Conservation (phyloP, 2,113 vertebrate species). For the Antechinus flavipes region DNA sequence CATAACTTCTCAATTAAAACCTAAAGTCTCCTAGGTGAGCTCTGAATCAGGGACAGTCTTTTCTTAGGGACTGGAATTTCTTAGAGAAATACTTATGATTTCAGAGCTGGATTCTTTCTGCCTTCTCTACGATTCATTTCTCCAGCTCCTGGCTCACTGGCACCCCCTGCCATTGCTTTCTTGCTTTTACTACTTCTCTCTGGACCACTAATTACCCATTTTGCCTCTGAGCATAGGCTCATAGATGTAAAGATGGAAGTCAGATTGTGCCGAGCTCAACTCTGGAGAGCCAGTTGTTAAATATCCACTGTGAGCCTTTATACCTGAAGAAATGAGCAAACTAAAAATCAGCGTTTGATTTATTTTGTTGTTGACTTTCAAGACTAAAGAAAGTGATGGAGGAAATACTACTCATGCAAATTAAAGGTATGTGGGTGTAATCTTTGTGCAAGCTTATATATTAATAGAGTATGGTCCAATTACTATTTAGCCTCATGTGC, state of each 20-base stretch:
- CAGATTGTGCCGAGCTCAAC: not conserved
- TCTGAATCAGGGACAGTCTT: not conserved
- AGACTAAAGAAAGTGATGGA: not conserved
- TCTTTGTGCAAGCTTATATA: too few relatives aligned
- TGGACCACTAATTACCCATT: not conserved
- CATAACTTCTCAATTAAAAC: constrained; percentile 32
- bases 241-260: not conserved
- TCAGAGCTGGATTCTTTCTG: constrained; percentile 24
- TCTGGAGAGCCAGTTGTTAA: not conserved
- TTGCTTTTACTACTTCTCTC: not conserved
- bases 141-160: constrained; percentile 28
- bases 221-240: not conserved
- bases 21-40: not conserved
- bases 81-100: not conserved
- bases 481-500: too few relatives aligned
- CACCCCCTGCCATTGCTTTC: not conserved
- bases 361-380: not conserved
- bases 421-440: not conserved
- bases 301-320: not conserved
- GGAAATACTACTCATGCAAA: not conserved
- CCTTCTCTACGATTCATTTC: not conserved
- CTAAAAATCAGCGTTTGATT: not conserved
- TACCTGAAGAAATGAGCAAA: not conserved
- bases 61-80: constrained; percentile 9
- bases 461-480: too few relatives aligned